A percentile compares a stretch with the other conserved stretches of the same genome.
phyloP scores from a whole-genome alignment of 2,797 vertebrate species.

The Xenops minutus region DNA sequence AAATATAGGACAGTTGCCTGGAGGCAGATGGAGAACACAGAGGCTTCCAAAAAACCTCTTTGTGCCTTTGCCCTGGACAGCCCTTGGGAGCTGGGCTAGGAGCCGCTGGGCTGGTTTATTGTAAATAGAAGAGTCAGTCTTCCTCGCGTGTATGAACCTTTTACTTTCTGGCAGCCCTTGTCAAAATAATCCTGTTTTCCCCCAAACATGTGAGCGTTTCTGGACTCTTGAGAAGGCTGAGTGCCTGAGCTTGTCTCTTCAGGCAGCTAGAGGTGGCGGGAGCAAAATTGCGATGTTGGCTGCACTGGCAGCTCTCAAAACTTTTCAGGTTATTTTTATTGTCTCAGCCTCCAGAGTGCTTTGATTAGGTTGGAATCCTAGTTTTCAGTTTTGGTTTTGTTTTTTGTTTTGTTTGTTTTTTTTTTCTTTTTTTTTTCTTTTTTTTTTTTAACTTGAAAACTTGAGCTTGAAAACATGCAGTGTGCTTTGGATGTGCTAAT shows the following conservation, averaged over 20 bases:
- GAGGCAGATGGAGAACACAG: not conserved
- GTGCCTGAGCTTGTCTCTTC: slow-evolving; percentile 1
- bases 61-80: slow-evolving; percentile 41
- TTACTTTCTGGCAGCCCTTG: slow-evolving; percentile 33
- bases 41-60: slow-evolving; percentile 51
- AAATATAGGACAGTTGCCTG: slow-evolving; percentile 39
- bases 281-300: not conserved
- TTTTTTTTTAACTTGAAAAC: too few species aligned
- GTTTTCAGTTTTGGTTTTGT: not conserved
- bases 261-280: not conserved
- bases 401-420: fast-evolving
- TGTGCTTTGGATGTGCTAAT: slow-evolving; percentile 1
- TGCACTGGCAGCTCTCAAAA: not conserved
- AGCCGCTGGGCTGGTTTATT: not conserved
- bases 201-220: slow-evolving; percentile 11
- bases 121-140: slow-evolving; percentile 22
- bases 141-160: not conserved
- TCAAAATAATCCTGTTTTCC: slow-evolving; percentile 47
- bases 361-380: slow-evolving; percentile 31
- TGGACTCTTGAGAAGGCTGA: not conserved
- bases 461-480: not conserved
- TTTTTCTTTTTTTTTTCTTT: not conserved
- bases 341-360: slow-evolving; percentile 9
- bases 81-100: not conserved
- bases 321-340: not conserved